Conservation (phyloP, 2,113 vertebrate genomes). For the Mesembrinibis cayennensis region DNA sequence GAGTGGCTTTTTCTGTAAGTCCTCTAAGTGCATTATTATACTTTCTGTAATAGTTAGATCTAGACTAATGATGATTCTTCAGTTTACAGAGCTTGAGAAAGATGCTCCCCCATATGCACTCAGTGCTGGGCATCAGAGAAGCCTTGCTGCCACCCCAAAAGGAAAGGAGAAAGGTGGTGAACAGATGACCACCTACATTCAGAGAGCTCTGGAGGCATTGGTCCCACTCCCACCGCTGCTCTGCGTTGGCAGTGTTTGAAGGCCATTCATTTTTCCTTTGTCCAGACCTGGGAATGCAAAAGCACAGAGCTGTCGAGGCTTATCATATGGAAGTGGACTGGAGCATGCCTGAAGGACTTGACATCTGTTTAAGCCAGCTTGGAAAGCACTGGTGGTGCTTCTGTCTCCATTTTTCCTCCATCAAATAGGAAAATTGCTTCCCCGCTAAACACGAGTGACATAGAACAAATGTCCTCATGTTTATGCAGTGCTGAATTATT, state of each 20-base stretch:
- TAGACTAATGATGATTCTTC: not conserved
- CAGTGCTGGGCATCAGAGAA: not conserved
- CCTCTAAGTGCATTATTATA: not conserved
- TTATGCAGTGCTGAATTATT: not conserved
- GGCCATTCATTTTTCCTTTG: not conserved
- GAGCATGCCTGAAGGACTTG: not conserved
- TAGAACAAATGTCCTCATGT: not conserved
- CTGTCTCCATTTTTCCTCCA: not conserved
- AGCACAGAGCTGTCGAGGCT: not conserved
- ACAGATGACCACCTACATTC: too few species aligned
- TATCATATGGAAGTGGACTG: not conserved
- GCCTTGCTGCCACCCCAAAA: not conserved
- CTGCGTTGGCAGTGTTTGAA: not conserved
- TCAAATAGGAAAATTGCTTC: not conserved
- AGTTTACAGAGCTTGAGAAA: not conserved
- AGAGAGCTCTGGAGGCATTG: not conserved
- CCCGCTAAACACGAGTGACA: not conserved
- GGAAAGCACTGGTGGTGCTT: not conserved
- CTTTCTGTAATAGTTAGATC: not conserved
- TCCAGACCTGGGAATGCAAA: not conserved
- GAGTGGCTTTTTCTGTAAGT: not conserved
- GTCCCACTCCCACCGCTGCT: not conserved
- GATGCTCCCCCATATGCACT: accelerated
- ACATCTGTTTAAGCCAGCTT: not conserved
- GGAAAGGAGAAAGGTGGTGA: not conserved